Evolutionary conservation across 2,888 invertebrate genomes (phyloP).

Genomic region (Lasius fuliginosus): DNA sequence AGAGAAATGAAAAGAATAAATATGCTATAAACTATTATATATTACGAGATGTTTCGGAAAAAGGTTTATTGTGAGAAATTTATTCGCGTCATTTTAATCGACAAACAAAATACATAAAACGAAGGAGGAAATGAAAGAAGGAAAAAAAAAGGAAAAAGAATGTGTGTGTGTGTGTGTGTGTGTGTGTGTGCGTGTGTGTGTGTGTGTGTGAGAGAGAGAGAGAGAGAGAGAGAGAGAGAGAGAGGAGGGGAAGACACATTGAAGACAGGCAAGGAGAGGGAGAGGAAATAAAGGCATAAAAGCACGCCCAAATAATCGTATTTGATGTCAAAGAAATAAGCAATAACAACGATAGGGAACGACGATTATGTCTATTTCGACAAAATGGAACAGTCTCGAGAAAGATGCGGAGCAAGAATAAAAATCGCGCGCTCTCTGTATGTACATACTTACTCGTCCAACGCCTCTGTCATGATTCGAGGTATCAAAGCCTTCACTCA

Average conservation of each 20-base stretch:
- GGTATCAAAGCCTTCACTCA: constrained; percentile 94
- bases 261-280: too few species aligned
- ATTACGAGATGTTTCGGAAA: background rate
- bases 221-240: background rate
- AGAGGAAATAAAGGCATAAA: background rate
- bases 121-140: background rate
- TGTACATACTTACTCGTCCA: constrained; percentile 93
- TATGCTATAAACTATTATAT: background rate
- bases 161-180: too few species aligned
- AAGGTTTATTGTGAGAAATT: background rate
- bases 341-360: background rate
- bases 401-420: background rate
- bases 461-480: constrained; percentile 96
- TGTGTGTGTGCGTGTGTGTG: too few species aligned
- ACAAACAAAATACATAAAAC: background rate
- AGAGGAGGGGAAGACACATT: background rate
- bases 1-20: background rate
- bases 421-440: background rate
- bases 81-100: background rate
- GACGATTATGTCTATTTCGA: background rate
- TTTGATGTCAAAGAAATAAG: background rate
- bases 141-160: background rate
- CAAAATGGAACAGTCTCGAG: constrained; percentile 25
- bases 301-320: background rate
- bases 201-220: background rate